A percentile compares a stretch with the other conserved stretches of the same genome.
Evolutionary conservation across 2,113 vertebrate genomes (phyloP).

Genomic region (Hemichromis elongatus): DNA sequence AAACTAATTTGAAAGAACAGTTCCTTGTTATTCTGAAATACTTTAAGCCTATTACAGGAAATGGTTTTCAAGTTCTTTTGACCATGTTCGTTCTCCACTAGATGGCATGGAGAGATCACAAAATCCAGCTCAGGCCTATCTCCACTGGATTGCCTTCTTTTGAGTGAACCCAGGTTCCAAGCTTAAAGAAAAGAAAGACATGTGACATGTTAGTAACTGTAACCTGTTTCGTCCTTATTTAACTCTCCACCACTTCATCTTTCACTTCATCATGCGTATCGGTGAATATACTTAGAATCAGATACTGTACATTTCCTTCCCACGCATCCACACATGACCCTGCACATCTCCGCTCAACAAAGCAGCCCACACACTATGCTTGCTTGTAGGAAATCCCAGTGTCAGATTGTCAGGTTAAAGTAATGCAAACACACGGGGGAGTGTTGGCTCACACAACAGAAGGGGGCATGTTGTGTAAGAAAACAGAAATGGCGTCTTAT

Average conservation of each 20-base stretch:
- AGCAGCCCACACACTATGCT: constrained; percentile 60
- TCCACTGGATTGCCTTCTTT: not conserved
- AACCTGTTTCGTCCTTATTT: not conserved
- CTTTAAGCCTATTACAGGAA: not conserved
- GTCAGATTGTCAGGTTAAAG: constrained; percentile 61
- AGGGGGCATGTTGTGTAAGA: constrained; percentile 25
- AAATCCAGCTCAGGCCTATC: not conserved
- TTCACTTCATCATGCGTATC: not conserved
- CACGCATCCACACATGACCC: constrained; percentile 66
- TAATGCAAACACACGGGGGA: constrained; percentile 44
- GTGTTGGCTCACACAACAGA: constrained; percentile 31
- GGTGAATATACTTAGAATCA: constrained; percentile 37
- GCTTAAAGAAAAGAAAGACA: not conserved
- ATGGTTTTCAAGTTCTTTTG: not conserved
- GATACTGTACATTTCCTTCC: constrained; percentile 51
- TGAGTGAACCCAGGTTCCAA: not conserved
- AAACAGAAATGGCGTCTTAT: not conserved
- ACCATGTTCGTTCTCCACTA: constrained; percentile 21
- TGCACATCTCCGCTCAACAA: constrained; percentile 52
- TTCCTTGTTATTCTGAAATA: not conserved
- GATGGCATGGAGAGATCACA: constrained; percentile 29
- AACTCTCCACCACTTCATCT: not conserved
- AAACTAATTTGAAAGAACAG: not conserved
- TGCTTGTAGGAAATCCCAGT: constrained; percentile 63
- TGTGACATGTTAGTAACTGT: not conserved